Evolutionary conservation across 2,113 vertebrate genomes (phyloP), one percentile per base, ranked within the genome.

Genomic region (Ictidomys tridecemlineatus): DNA sequence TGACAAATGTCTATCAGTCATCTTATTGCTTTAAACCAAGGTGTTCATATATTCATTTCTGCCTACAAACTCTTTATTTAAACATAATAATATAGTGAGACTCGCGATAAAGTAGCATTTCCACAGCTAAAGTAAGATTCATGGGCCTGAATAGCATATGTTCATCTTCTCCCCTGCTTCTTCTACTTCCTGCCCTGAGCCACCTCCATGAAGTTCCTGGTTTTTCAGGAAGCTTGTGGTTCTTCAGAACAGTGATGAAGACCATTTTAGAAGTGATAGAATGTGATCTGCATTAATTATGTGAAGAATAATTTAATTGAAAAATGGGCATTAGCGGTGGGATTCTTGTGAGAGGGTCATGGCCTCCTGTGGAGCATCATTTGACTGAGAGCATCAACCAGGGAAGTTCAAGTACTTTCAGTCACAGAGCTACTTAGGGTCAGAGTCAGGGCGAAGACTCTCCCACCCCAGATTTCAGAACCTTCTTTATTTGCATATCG

Each of bases 261-360:
- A 89, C 5, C 42, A 61, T 76, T 92, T 65, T 24, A 69, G 65
- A 85, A 83, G 73, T 72, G 26, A 20, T 91, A 28, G 3, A 56
- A 80, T 85, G 34, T 83, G 78, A 32, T 73, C 65, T 82, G 76
- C 91, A 39, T 45, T 95, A 76, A 80, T 85, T 91, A 79, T 5
- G 13, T 14, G 20, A 32, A 85, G 77, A 26, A 24, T n/a, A 79
- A 70, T 72, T 88, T 94, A 85, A 87, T 45, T 92, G 42, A 67
- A 79, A 85, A 85, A 48, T 51, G 63, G 16, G 5, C 30, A 69
- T 69, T 85, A 37, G 32, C 28, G 30, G 0, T 65, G 34, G 67
- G 86, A 28, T 74, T 42, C 74, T 30, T 67, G 5, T 82, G 78
- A 37, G 83, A 63, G 28, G 42, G 28, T 16, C n/a, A 77, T 65